These are phyloP conservation scores for Eilema sororculum DNA, from an alignment of 2,888 invertebrate genomes.

Conservation along the genomic window DNA sequence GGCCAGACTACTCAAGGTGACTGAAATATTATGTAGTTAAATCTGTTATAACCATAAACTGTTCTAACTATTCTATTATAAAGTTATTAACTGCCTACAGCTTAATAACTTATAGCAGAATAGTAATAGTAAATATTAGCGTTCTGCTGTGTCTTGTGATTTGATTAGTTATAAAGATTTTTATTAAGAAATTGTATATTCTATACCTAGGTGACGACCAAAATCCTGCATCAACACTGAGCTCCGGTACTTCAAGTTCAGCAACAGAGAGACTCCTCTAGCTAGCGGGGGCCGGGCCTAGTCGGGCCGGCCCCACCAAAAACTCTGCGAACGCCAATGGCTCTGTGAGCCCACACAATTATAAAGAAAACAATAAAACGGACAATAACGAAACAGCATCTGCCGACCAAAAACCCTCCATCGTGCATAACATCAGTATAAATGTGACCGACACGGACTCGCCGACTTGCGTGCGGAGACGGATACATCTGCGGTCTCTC, in stretches of 20 bases:
- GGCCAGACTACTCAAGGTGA: slow-evolving; percentile 84
- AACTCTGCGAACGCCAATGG: slow-evolving; percentile 65
- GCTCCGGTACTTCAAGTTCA: slow-evolving; percentile 90
- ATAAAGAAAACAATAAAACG: slow-evolving; percentile 59
- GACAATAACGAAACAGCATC: slow-evolving; percentile 57
- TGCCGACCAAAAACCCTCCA: slow-evolving; percentile 52
- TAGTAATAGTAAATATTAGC: not conserved
- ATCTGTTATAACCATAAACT: not conserved
- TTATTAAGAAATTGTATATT: slow-evolving; percentile 27
- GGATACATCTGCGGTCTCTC: slow-evolving; percentile 79
- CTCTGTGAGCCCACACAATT: slow-evolving; percentile 64
- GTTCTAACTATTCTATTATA: too few relatives aligned
- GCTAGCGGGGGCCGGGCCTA: slow-evolving; percentile 90
- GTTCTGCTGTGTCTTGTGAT: too few relatives aligned
- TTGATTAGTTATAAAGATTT: too few relatives aligned
- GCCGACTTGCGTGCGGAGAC: slow-evolving; percentile 74
- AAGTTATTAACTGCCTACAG: too few relatives aligned
- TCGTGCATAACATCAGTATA: slow-evolving; percentile 76
- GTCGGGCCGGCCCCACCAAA: slow-evolving; percentile 85
- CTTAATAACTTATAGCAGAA: too few relatives aligned
- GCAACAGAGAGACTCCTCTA: slow-evolving; percentile 92
- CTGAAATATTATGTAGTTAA: not conserved
- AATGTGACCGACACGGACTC: slow-evolving; percentile 81
- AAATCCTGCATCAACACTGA: slow-evolving; percentile 87
- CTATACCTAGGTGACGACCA: slow-evolving; percentile 85